Percentiles rank a stretch among this genome's conserved stretches.
Evolutionary conservation across 92 coral and sea anemone genomes (phyloP).

Genomic region (Epizoanthus stellaris): DNA sequence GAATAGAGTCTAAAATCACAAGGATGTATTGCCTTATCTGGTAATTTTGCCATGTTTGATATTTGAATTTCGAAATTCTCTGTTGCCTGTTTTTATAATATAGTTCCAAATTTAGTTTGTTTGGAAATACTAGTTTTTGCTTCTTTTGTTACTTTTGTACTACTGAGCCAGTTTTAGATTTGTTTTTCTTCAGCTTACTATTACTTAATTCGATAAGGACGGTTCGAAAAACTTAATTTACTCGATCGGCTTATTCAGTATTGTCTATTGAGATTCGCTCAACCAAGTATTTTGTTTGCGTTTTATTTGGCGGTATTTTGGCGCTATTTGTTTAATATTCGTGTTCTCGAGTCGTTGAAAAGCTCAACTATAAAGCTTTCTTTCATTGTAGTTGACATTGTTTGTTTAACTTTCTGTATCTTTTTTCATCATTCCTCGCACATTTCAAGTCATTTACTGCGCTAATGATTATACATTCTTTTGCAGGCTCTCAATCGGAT

Average conservation of each 20-base stretch:
- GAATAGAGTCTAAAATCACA: background rate
- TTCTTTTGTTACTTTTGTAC: background rate
- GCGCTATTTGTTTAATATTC: background rate
- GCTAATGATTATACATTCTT: conserved; percentile 10
- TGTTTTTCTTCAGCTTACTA: background rate
- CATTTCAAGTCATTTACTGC: background rate
- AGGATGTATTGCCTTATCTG: background rate
- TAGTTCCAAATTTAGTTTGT: background rate
- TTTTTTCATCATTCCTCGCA: background rate
- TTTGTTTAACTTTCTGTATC: background rate
- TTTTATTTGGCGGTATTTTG: background rate
- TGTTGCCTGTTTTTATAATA: background rate
- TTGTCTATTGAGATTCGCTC: background rate
- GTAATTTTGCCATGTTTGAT: conserved; percentile 11
- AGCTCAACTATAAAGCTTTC: background rate
- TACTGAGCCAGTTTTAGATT: background rate
- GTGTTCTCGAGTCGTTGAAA: background rate
- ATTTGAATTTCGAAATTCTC: background rate
- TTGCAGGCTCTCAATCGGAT: conserved; percentile 20
- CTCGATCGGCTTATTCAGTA: background rate
- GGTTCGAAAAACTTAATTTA: background rate
- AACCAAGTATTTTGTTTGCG: background rate
- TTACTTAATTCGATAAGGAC: background rate
- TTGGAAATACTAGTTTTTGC: background rate
- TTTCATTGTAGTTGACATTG: background rate